These are phyloP conservation scores for Hemitrygon akajei DNA, from an alignment of 2,797 vertebrate genomes.

Conservation along the genomic window DNA sequence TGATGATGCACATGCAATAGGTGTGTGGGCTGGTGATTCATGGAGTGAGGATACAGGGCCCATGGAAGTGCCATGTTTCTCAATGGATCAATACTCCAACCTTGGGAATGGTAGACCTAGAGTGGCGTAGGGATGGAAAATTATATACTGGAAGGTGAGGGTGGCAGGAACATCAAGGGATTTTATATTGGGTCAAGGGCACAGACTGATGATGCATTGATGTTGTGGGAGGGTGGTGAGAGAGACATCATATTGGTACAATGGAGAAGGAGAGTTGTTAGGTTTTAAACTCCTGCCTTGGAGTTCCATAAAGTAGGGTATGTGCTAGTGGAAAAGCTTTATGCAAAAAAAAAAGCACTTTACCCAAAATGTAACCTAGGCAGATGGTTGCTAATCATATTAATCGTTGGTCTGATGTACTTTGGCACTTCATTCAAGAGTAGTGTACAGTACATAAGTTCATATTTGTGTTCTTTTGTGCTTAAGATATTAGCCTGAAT, in stretches of 20 bases:
- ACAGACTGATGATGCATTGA: too few species aligned
- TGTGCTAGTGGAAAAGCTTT: background rate
- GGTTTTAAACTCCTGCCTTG: background rate
- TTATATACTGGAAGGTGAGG: too few species aligned
- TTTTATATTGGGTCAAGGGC: too few species aligned
- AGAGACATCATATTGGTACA: too few species aligned
- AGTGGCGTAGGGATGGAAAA: too few species aligned
- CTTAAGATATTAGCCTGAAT: background rate
- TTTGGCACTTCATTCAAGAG: background rate
- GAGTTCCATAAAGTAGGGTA: background rate
- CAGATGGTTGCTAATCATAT: background rate
- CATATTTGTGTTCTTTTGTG: background rate
- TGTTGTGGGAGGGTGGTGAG: too few species aligned
- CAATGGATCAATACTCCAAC: too few species aligned
- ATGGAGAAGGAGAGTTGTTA: background rate
- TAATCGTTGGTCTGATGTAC: constrained; percentile 7
- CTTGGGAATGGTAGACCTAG: too few species aligned
- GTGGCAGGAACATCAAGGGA: too few species aligned
- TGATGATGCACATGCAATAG: background rate
- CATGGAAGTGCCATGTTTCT: too few species aligned
- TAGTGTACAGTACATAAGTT: background rate
- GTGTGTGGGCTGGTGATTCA: too few species aligned
- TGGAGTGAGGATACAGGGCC: too few species aligned
- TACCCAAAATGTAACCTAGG: background rate
- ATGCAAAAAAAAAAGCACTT: constrained; percentile 28